These are phyloP conservation scores for Ypsolopha sequella DNA, from an alignment of 2,888 invertebrate genomes.

Conservation along the genomic window DNA sequence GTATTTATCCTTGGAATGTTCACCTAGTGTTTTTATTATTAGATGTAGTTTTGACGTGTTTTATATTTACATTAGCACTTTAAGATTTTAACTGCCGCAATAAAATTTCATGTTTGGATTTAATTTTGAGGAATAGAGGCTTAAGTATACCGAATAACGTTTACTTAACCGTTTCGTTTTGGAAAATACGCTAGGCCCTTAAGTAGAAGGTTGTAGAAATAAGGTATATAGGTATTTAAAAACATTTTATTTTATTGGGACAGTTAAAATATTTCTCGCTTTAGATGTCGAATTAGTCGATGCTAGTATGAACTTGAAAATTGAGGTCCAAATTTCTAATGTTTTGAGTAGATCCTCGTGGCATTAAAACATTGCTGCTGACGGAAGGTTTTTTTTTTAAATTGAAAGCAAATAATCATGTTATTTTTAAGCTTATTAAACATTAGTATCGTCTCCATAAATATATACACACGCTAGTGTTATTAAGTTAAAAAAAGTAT, in stretches of 20 bases:
- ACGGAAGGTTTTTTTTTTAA: not conserved
- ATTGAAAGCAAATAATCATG: conserved; percentile 45
- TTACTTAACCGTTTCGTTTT: too few species aligned
- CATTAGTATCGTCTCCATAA: conserved; percentile 53
- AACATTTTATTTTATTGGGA: not conserved
- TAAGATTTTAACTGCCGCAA: not conserved
- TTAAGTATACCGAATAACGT: too few species aligned
- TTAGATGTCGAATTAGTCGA: conserved; percentile 2
- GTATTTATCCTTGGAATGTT: too few species aligned
- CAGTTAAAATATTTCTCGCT: not conserved
- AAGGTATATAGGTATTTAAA: not conserved
- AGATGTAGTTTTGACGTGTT: too few species aligned
- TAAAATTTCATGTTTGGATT: not conserved
- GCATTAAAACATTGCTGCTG: not conserved
- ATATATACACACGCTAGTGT: conserved; percentile 65
- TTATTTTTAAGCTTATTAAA: conserved; percentile 52
- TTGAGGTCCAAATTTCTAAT: conserved; percentile 65
- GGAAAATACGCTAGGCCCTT: too few species aligned
- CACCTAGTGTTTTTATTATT: too few species aligned
- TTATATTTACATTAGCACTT: not conserved
- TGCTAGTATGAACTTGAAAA: conserved; percentile 58
- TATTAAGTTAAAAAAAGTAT: conserved; percentile 58
- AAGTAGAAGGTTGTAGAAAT: too few species aligned
- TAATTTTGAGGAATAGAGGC: too few species aligned
- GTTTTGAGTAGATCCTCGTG: conserved; percentile 33